These are phyloP conservation scores for Lates calcarifer DNA, from an alignment of 2,113 vertebrate genomes.

Conservation along the genomic window DNA sequence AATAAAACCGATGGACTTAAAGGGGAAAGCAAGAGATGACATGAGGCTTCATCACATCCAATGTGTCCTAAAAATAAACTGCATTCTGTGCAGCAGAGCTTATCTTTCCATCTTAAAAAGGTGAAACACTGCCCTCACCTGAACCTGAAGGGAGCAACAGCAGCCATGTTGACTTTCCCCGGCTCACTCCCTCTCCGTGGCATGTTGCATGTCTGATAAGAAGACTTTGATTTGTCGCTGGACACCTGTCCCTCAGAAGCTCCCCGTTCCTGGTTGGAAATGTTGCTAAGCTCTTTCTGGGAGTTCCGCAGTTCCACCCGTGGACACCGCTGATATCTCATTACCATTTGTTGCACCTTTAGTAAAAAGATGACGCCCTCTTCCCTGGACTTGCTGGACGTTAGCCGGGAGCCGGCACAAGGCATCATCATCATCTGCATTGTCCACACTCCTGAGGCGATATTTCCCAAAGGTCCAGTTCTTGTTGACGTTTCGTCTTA, in stretches of 20 bases:
- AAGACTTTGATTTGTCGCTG: conserved; percentile 46
- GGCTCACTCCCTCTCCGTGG: conserved; percentile 67
- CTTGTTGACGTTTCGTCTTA: conserved; percentile 77
- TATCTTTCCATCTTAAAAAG: conserved; percentile 26
- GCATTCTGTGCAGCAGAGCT: not conserved
- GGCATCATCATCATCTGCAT: conserved; percentile 37
- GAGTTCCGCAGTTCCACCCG: conserved; percentile 26
- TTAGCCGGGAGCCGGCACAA: conserved; percentile 22
- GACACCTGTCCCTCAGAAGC: conserved; percentile 14
- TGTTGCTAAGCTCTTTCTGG: conserved; percentile 42
- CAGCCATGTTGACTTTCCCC: conserved; percentile 77
- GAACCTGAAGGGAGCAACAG: conserved; percentile 84
- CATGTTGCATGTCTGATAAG: conserved; percentile 40
- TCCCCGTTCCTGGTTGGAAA: conserved; percentile 48
- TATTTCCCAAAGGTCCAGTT: conserved; percentile 81
- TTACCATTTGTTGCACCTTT: conserved; percentile 81
- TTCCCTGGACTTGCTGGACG: conserved; percentile 28
- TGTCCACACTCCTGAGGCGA: conserved; percentile 75
- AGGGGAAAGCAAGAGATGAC: not conserved
- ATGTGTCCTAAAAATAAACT: conserved; percentile 2
- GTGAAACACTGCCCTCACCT: conserved; percentile 78
- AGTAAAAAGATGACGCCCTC: conserved; percentile 41
- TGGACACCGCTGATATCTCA: conserved; percentile 42
- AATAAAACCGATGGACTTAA: conserved; percentile 1
- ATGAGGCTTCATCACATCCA: not conserved